Evolutionary conservation across 2,888 invertebrate genomes (phyloP).

Genomic region (Cephus sareptanus): DNA sequence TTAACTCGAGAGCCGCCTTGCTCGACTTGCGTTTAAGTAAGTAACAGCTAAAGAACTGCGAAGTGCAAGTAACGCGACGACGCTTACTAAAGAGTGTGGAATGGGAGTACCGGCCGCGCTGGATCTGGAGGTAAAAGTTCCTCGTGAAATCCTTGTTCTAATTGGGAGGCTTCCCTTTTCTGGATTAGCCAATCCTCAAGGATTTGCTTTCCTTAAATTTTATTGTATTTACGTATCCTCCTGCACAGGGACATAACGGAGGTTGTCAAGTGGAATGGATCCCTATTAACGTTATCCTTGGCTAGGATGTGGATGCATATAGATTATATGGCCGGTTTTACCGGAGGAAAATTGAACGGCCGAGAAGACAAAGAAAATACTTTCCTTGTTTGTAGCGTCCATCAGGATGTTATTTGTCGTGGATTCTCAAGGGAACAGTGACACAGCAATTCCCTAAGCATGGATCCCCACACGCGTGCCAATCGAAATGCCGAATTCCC

Average conservation of each 20-base stretch:
- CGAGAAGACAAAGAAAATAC: neutral
- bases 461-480: slow-evolving; percentile 18
- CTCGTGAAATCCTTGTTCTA: neutral
- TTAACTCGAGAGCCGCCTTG: slow-evolving; percentile 34
- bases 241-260: neutral
- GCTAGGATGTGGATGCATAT: neutral
- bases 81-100: neutral
- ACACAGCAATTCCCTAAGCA: slow-evolving; percentile 31
- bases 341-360: neutral
- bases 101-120: neutral
- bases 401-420: slow-evolving; percentile 49
- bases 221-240: neutral
- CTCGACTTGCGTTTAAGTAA: slow-evolving; percentile 24
- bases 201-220: neutral
- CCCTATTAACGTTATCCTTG: neutral
- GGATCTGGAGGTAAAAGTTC: neutral
- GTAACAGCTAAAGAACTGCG: slow-evolving; percentile 1
- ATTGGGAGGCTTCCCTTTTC: neutral
- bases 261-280: neutral
- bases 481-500: slow-evolving; percentile 39
- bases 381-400: slow-evolving; percentile 26
- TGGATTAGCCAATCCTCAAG: neutral
- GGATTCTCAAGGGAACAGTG: slow-evolving; percentile 41
- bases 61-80: slow-evolving; percentile 3
- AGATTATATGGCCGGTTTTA: neutral